Percentiles rank a stretch among this genome's conserved stretches.
phyloP scores from a whole-genome alignment of 2,888 invertebrate genomes.

The Smittia sp. region DNA sequence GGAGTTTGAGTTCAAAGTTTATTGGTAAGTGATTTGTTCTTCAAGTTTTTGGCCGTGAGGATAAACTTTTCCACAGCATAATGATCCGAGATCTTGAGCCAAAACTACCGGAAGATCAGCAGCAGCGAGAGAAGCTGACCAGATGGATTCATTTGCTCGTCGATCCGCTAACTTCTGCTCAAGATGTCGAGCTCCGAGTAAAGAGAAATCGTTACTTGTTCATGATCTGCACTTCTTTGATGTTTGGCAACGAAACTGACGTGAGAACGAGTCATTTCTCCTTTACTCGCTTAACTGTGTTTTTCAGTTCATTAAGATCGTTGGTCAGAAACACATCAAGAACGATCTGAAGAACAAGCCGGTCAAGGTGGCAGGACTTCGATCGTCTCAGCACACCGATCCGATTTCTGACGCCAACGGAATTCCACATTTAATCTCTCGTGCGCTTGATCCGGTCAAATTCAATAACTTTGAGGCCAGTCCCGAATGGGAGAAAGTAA shows the following conservation, averaged over 20 bases:
- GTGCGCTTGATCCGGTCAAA: not conserved
- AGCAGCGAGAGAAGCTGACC: not conserved
- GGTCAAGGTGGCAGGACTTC: not conserved
- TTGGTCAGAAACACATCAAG: not conserved
- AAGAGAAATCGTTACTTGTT: conserved; percentile 29
- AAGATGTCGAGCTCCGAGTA: conserved; percentile 1
- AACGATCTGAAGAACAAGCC: not conserved
- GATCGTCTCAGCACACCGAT: not conserved
- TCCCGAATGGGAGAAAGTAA: conserved; percentile 18
- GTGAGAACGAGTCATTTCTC: too few relatives aligned
- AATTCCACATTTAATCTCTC: not conserved
- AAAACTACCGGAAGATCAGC: not conserved
- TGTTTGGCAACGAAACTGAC: not conserved
- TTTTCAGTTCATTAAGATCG: not conserved
- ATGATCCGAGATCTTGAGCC: not conserved
- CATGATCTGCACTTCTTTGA: conserved; percentile 27
- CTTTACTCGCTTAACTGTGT: too few relatives aligned
- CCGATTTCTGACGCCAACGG: not conserved
- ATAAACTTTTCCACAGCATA: not conserved
- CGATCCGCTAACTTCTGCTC: conserved; percentile 4
- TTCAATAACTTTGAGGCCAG: conserved; percentile 4
- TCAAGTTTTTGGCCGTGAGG: too few relatives aligned
- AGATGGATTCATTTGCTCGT: conserved; percentile 35
- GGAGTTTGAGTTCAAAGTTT: conserved; percentile 25
- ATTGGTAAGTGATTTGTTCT: conserved; percentile 7